Base-by-base conservation (phyloP, 2,888 invertebrate species). In the Pecten maximus region DNA sequence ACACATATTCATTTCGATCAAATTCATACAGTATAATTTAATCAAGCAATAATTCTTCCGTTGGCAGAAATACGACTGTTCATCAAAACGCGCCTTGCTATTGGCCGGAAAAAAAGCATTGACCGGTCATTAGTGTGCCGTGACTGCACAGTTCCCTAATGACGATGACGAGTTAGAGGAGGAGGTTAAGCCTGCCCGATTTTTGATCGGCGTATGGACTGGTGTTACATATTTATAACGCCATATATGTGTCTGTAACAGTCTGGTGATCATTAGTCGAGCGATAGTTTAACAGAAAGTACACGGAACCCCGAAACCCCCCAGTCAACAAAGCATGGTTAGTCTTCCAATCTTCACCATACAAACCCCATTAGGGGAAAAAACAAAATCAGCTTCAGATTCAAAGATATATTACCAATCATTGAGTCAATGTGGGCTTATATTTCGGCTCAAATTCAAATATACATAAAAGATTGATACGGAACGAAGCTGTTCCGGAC, bases 181-280 rank as follows among this genome's bases (percentile, higher is more conserved):
- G 28, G 74, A 74, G 60, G 60, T 60, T 23, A 0, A 60, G 60
- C 23, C 23, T 60, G n/a, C 23, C 60, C 35, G 74, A 74, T 8
- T 35, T 8, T 23, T 15, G 3, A 23, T 23, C 54, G 19, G 28
- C 35, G 8, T 28, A 74, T 28, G n/a, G 28, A 28, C n/a, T n/a
- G 16, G 50, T 54, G 23, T 74, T 74, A 74, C 35, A 74, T 74
- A 74, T 74, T 74, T 74, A 74, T 74, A 74, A 35, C 16, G 74
- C 35, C 2, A 35, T 74, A 74, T 74, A 74, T 35, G 35, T 54
- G 54, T 54, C 54, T n/a, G 54, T 74, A 74, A 74, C 74, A 74
- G 74, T 74, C 74, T 74, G 35, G 6, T 74, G 74, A 35, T 74
- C 74, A 15, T 74, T 74, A 6, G 74, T 10, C 35, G 74, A 8